These are phyloP conservation scores for Leptopilina boulardi DNA, from an alignment of 1,140 invertebrate genomes.

Conservation along the genomic window DNA sequence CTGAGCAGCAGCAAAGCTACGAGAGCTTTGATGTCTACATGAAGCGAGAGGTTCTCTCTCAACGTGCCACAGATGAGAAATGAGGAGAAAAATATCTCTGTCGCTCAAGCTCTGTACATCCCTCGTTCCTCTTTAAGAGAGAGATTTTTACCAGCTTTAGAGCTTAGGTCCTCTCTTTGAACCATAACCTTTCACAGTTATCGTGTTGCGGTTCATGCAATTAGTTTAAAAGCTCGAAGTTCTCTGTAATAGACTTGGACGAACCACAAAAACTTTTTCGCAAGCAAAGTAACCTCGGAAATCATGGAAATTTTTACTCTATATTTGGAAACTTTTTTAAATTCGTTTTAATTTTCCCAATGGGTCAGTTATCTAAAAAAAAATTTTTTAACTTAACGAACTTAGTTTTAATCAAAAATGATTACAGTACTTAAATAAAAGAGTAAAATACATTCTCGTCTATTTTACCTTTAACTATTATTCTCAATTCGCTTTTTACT, in stretches of 20 bases:
- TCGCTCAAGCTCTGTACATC: neutral
- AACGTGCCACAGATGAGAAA: neutral
- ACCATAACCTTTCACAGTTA: constrained; percentile 52
- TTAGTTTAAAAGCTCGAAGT: constrained; percentile 60
- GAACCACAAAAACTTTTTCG: neutral
- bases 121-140: constrained; percentile 4
- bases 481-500: constrained; percentile 8
- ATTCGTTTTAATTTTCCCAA: neutral
- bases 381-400: neutral
- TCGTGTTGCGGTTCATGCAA: constrained; percentile 52
- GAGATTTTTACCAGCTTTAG: constrained; percentile 28
- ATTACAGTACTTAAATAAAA: neutral
- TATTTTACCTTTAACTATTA: neutral
- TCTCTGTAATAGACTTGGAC: constrained; percentile 18
- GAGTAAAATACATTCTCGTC: neutral
- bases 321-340: constrained; percentile 2
- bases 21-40: constrained; percentile 24
- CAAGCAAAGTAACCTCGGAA: neutral
- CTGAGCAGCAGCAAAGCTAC: constrained; percentile 3
- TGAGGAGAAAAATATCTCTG: constrained; percentile 4
- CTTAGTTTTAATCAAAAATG: neutral
- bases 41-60: constrained; percentile 5
- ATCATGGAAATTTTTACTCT: neutral
- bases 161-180: constrained; percentile 52
- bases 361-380: neutral